Evolutionary conservation across 2,113 vertebrate species (phyloP), one percentile per base, ranked within the genome.

Genomic region (Tetraodon nigroviridis): DNA sequence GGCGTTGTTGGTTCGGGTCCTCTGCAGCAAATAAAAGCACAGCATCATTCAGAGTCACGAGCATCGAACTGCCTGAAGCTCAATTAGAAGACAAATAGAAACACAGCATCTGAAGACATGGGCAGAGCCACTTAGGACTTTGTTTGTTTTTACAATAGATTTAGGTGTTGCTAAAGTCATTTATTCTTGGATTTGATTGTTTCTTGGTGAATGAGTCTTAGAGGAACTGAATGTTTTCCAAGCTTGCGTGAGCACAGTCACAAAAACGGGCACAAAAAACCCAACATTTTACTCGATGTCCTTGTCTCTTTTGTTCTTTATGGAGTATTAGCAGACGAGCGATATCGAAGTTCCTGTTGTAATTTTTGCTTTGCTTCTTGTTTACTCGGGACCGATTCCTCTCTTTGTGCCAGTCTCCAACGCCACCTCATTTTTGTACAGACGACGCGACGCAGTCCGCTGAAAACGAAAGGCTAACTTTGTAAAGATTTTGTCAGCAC

Each of bases 401-500:
- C 60, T 84, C 76, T 75, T 72, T 79, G 88, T 89, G 84, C 81
- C 76, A 80, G 84, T 88, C 84, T 85, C 83, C 67, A 74, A 69
- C 57, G 68, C 84, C 87, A 83, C 80, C 85, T 85, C 76, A 84
- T 88, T 88, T 90, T 90, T 91, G 87, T 90, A 90, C 81, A 88
- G 75, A 86, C 61, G 51, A 78, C 69, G 76, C 83, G 78, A 85
- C 74, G 68, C 74, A 77, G 77, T 89, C 79, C 54, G 65, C 74
- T 52, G 76, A 87, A 69, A 73, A 78, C 29, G 50, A 87, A 47
- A 87, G 73, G 84, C 78, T 78, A 85, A 86, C 79, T 91, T 91
- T 92, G 88, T 92, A 90, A 86, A 83, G 81, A 88, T 87, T 87
- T 88, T 89, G 82, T 89, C 81, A 86, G 87, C 83, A 84, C 84